Evolutionary conservation across 1,140 invertebrate genomes (phyloP).

Genomic region (Hylyphantes graminicola): DNA sequence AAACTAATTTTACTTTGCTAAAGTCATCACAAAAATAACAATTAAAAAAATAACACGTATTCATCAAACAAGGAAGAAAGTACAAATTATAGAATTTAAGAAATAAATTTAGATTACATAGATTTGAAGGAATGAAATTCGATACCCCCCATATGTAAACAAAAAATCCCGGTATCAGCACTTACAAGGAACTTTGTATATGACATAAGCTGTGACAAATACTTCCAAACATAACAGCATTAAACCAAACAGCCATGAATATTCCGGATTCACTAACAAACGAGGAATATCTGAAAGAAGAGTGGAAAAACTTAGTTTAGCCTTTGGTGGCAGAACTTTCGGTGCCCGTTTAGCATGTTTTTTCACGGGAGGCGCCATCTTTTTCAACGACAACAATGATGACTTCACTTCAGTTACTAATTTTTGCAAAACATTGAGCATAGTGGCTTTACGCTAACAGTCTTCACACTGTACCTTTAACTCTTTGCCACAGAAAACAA

Average conservation of each 20-base stretch:
- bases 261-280: slow-evolving; percentile 61
- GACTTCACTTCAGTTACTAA: slow-evolving; percentile 5
- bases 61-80: background rate
- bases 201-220: slow-evolving; percentile 81
- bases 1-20: background rate
- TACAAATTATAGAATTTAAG: background rate
- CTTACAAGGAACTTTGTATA: slow-evolving; percentile 80
- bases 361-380: slow-evolving; percentile 28
- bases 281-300: slow-evolving; percentile 9
- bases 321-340: background rate
- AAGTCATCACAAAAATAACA: background rate
- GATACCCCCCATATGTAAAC: too few species aligned
- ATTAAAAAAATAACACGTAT: background rate
- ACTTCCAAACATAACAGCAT: slow-evolving; percentile 81
- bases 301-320: slow-evolving; percentile 3
- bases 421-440: too few species aligned
- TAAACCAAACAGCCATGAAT: slow-evolving; percentile 66
- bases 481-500: too few species aligned
- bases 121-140: background rate
- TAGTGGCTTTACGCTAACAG: too few species aligned
- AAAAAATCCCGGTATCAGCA: background rate
- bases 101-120: background rate
- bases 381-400: slow-evolving; percentile 1
- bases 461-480: too few species aligned
- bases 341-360: slow-evolving; percentile 17